Percentiles rank a stretch among this genome's conserved stretches.
Evolutionary conservation across 2,797 vertebrate genomes (phyloP).

Genomic region (Acropternis orthonyx): DNA sequence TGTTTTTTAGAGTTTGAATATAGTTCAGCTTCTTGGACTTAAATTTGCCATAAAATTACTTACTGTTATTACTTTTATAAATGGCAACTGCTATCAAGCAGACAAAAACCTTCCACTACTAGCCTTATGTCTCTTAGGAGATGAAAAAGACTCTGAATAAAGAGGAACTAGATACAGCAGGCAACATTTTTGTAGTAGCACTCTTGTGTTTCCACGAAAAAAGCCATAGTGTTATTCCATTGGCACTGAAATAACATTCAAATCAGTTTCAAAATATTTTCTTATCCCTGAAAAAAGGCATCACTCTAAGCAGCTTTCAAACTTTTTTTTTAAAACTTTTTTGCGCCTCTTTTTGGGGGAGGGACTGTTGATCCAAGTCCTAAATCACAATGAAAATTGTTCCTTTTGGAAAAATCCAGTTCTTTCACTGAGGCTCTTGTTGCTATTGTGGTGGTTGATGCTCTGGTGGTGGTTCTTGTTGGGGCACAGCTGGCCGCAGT

Average conservation of each 20-base stretch:
- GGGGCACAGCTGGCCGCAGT: conserved; percentile 71
- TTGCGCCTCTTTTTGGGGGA: conserved; percentile 63
- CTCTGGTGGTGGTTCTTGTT: conserved; percentile 73
- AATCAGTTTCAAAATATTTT: conserved; percentile 72
- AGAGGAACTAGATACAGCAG: conserved; percentile 66
- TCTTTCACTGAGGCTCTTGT: conserved; percentile 41
- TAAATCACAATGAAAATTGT: conserved; percentile 58
- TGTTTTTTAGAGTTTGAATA: not conserved
- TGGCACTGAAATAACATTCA: conserved; percentile 80
- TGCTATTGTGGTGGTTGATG: conserved; percentile 74
- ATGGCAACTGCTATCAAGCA: conserved; percentile 51
- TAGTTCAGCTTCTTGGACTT: conserved; percentile 51
- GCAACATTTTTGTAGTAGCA: conserved; percentile 69
- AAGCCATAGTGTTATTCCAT: conserved; percentile 76
- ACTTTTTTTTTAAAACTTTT: conserved; percentile 44
- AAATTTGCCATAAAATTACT: not conserved
- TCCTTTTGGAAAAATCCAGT: conserved; percentile 61
- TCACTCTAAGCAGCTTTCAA: conserved; percentile 77
- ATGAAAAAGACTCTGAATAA: conserved; percentile 48
- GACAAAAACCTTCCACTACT: conserved; percentile 30
- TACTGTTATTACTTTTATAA: conserved; percentile 19
- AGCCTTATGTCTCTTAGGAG: conserved; percentile 35
- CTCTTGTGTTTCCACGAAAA: conserved; percentile 63
- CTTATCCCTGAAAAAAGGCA: conserved; percentile 82
- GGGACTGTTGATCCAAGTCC: conserved; percentile 56